Base-by-base conservation (phyloP, 2,797 vertebrate genomes). In the Onychomys torridus region DNA sequence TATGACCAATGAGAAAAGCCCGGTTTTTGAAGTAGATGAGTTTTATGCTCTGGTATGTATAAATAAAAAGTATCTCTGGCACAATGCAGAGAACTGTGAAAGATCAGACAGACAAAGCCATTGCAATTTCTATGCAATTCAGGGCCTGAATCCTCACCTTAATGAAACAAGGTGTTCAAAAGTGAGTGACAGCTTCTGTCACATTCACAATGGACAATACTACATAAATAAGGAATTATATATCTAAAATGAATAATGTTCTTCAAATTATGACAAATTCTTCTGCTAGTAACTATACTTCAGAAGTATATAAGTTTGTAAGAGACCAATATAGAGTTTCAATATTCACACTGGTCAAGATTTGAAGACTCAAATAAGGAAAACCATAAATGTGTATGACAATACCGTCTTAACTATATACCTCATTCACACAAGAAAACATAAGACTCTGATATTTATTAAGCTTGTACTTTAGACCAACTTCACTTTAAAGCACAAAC, bases 321-420 rank as follows among this genome's bases (percentile, higher is more conserved):
- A 94, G 43, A 40, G 19, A 37, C 92, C 5, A 67, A 40, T 67
- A 32, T 16, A 16, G n/a, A 83, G 49, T 91, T 95, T 52, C 82
- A 97, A 21, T 82, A 92, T 37, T 95, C 82, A 78, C 19, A 96
- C 11, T n/a, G 69, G 82, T 94, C 78, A 97, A 95, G 76, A 88
- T 8, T 40, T 57, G 67, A 86, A 73, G 85, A 57, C 16, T 34
- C 69, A 25, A 65, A 9, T 46, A 90, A 93, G 71, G 29, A 95
- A 95, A 96, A 89, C 6, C 76, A 8, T 59, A 77, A 94, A 19
- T 71, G 0, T 43, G 46, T 9, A 76, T 52, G 57, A 78, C 40
- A 92, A 69, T 86, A 34, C 65, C 65, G 65, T 93, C 52, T 93
- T 96, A 4, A 95, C 37, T 57, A 87, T 1, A 93, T 32, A 25